Evolutionary conservation across 2,888 invertebrate species (phyloP).

Genomic region (Micoletzkya japonica): DNA sequence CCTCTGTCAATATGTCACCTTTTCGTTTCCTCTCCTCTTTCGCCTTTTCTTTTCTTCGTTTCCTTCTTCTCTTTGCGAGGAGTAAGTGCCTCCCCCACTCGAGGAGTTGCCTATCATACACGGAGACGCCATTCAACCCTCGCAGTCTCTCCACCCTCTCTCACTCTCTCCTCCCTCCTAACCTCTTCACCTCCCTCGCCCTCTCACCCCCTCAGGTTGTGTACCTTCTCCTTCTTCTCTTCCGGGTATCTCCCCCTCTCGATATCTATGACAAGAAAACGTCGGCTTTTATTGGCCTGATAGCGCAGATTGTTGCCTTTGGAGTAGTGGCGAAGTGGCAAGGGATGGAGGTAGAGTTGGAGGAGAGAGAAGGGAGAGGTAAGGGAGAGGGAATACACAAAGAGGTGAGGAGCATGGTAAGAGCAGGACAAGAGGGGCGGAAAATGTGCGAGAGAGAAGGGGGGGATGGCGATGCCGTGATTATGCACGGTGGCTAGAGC

Average conservation of each 20-base stretch:
- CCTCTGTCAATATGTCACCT: constrained; percentile 14
- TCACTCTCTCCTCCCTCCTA: neutral
- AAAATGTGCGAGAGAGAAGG: neutral
- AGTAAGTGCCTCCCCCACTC: neutral
- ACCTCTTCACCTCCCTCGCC: constrained; percentile 2
- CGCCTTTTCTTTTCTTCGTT: neutral
- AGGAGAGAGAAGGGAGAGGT: too few relatives aligned
- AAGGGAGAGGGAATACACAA: too few relatives aligned
- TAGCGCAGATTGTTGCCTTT: too few relatives aligned
- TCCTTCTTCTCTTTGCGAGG: neutral
- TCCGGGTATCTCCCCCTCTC: neutral
- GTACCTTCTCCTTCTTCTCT: neutral
- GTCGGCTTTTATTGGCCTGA: too few relatives aligned
- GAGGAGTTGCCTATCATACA: too few relatives aligned
- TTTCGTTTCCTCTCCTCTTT: neutral
- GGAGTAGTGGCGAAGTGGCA: too few relatives aligned
- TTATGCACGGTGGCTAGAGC: neutral
- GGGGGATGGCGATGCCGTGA: neutral
- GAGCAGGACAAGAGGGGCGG: neutral
- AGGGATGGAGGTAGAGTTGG: too few relatives aligned
- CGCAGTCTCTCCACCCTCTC: neutral
- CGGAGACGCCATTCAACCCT: constrained; percentile 7
- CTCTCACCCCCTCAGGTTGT: neutral
- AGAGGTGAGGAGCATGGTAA: too few relatives aligned
- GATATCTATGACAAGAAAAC: too few relatives aligned